Evolutionary conservation across 2,888 invertebrate genomes (phyloP).

Genomic region (Phorcus lineatus): DNA sequence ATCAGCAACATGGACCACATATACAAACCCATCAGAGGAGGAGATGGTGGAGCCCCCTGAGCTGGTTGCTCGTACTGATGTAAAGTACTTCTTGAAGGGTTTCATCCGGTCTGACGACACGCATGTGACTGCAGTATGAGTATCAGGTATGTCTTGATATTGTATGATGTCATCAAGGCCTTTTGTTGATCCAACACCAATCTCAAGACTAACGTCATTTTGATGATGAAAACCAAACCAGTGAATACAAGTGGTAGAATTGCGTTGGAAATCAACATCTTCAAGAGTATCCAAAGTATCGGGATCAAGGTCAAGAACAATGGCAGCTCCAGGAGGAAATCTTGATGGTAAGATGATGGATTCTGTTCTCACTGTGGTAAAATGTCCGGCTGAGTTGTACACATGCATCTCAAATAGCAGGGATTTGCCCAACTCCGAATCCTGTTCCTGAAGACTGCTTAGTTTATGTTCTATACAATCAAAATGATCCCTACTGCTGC

Average conservation of each 20-base stretch:
- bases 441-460: slow-evolving; percentile 7
- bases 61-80: not conserved
- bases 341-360: slow-evolving; percentile 38
- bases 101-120: not conserved
- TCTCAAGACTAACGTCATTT: not conserved
- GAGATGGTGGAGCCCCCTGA: not conserved
- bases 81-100: not conserved
- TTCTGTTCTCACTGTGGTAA: slow-evolving; percentile 28
- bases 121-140: not conserved
- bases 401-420: slow-evolving; percentile 33
- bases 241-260: not conserved
- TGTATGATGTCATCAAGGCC: not conserved
- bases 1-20: not conserved
- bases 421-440: not conserved
- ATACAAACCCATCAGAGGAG: not conserved
- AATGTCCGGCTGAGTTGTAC: too few relatives aligned
- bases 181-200: not conserved
- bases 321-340: slow-evolving; percentile 36
- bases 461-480: not conserved
- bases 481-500: not conserved
- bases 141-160: not conserved
- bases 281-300: not conserved
- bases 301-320: slow-evolving; percentile 37
- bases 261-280: not conserved
- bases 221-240: not conserved